Base-by-base conservation (phyloP, 2,888 invertebrate species). In the Alloplasta piceator region DNA sequence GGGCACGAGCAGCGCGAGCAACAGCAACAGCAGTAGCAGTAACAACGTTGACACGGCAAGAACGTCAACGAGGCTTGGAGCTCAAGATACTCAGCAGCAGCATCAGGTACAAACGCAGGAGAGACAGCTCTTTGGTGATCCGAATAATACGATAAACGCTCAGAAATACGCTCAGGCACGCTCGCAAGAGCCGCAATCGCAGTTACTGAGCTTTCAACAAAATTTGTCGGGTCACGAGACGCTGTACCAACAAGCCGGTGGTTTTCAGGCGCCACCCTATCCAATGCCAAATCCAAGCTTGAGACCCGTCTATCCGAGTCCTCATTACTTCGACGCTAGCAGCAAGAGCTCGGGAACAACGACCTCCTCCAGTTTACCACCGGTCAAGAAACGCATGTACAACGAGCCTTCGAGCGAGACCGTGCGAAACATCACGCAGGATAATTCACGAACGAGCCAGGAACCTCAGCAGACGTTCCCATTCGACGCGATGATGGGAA, bases 351-450 rank as follows among this genome's bases (percentile, higher is more conserved):
- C 84, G 14, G 84, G 75, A 12, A 73, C 85, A 0, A 46, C 83
- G 0, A 85, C 78, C 4, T 67, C 84, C 1, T 85, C 88, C 55
- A 89, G 85, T 72, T 81, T 91, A 6, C 85, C 90, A 1, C 90
- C 92, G 4, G 90, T 89, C 0, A 92, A 92, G 68, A 92, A 92
- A 68, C 89, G 92, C 0, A 88, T 87, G 72, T 92, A 92, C 82
- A 91, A 88, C 71, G 92, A 92, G 50, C 85, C 89, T 0, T 81
- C 84, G 4, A 39, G 77, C 12, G 87, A 85, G 6, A 83, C 84
- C 4, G 66, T 88, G 4, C 84, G 89, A 0, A 84, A 83, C 12
- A 77, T 87, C 7, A 48, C 86, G 1, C 90, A 90, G 39, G 90
- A 90, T 6, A 70, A 80, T 4, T 7, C 86, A 0, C 38, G 86